These are phyloP conservation scores for Ormyrus rosae DNA, from an alignment of 2,888 invertebrate genomes.

Conservation along the genomic window DNA sequence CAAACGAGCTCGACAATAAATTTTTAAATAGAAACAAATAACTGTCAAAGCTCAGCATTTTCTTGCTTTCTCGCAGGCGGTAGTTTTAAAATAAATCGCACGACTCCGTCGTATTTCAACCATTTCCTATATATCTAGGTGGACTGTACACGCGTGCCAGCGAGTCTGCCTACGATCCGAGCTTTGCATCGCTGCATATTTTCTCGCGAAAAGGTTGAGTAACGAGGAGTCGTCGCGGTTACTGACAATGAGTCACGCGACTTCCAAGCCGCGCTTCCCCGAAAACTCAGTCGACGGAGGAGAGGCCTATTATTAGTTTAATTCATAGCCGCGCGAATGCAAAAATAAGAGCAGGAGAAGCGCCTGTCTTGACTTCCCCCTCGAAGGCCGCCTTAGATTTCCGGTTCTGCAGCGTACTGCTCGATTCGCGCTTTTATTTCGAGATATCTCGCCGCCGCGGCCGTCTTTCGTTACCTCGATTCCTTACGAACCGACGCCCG, in stretches of 20 bases:
- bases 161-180: too few species aligned
- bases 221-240: conserved; percentile 24
- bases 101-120: too few species aligned
- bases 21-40: too few species aligned
- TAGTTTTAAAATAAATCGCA: not conserved
- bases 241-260: conserved; percentile 38
- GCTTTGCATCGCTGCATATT: too few species aligned
- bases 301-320: conserved; percentile 40
- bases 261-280: conserved; percentile 18
- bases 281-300: not conserved
- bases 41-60: not conserved
- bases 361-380: conserved; percentile 11
- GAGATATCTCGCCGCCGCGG: too few species aligned
- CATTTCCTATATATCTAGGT: too few species aligned
- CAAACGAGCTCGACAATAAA: too few species aligned
- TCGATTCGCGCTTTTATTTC: too few species aligned
- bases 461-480: too few species aligned
- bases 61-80: not conserved
- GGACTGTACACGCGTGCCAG: too few species aligned
- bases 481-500: too few species aligned
- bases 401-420: not conserved
- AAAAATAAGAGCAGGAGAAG: conserved; percentile 29
- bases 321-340: conserved; percentile 37
- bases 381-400: not conserved
- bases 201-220: conserved; percentile 8